These are phyloP conservation scores for Macrotis lagotis DNA, from an alignment of 2,113 vertebrate species.

Conservation along the genomic window DNA sequence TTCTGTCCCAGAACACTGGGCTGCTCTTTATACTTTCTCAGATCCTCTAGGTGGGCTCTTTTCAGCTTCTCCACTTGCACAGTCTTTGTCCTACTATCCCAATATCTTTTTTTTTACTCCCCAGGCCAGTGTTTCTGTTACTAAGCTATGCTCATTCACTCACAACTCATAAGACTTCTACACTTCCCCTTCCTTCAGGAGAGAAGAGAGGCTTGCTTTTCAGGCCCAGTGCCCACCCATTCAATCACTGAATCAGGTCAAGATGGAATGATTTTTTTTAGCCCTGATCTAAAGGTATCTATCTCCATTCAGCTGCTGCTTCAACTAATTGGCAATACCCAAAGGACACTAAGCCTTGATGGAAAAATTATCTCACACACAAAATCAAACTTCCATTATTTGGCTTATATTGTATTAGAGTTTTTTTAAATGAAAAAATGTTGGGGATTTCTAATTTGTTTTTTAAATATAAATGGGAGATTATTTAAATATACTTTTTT, in stretches of 20 bases:
- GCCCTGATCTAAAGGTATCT: not conserved
- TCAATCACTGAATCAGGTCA: not conserved
- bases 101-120: not conserved
- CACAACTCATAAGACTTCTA: not conserved
- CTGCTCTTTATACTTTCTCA: not conserved
- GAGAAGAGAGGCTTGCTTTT: not conserved
- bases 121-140: not conserved
- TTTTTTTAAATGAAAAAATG: not conserved
- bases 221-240: not conserved
- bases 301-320: not conserved
- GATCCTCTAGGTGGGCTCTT: not conserved
- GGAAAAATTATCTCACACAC: not conserved
- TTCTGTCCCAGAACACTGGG: not conserved
- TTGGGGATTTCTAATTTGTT: not conserved
- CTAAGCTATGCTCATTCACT: not conserved
- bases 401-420: not conserved
- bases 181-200: not conserved
- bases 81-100: not conserved
- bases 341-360: not conserved
- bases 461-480: not conserved
- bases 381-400: not conserved
- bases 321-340: not conserved
- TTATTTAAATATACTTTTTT: too few relatives aligned
- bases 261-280: not conserved
- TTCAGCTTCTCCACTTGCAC: not conserved